phyloP scores from a whole-genome alignment of 2,888 invertebrate species.

The Megaustenia siamemsis region DNA sequence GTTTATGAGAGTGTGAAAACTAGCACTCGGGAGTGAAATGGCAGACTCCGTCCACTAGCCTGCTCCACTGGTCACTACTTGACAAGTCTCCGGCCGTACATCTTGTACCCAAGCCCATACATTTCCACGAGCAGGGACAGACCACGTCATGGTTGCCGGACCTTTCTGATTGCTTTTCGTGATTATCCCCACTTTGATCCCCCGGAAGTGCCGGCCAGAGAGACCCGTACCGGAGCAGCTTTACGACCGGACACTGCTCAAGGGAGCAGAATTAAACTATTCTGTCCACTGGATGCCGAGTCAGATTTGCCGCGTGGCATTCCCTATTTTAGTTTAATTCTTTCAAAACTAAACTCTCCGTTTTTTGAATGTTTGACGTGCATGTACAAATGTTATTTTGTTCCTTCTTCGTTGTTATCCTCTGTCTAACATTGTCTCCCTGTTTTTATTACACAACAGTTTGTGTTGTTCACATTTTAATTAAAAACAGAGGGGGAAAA shows the following conservation, averaged over 20 bases:
- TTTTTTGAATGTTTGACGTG: too few species aligned
- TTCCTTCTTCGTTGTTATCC: too few species aligned
- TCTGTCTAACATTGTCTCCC: too few species aligned
- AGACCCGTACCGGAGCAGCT: background rate
- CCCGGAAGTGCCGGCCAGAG: background rate
- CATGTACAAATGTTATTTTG: too few species aligned
- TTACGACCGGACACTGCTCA: background rate
- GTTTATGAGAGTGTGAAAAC: slow-evolving; percentile 33
- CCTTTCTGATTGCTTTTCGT: slow-evolving; percentile 37
- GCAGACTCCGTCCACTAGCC: slow-evolving; percentile 8
- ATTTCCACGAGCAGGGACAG: slow-evolving; percentile 13
- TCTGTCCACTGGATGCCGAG: too few species aligned
- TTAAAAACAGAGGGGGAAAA: too few species aligned
- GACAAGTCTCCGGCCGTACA: slow-evolving; percentile 16
- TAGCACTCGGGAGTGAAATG: slow-evolving; percentile 16
- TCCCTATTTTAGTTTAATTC: too few species aligned
- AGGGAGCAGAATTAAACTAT: background rate
- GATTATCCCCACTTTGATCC: slow-evolving; percentile 37
- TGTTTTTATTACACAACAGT: too few species aligned
- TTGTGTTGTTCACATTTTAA: too few species aligned
- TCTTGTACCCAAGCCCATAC: slow-evolving; percentile 31
- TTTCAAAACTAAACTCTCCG: too few species aligned
- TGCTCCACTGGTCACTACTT: slow-evolving; percentile 2
- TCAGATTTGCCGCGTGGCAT: too few species aligned
- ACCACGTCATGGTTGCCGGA: slow-evolving; percentile 27